Base-by-base conservation (phyloP, 2,797 vertebrate species). In the Pelodytes ibericus region DNA sequence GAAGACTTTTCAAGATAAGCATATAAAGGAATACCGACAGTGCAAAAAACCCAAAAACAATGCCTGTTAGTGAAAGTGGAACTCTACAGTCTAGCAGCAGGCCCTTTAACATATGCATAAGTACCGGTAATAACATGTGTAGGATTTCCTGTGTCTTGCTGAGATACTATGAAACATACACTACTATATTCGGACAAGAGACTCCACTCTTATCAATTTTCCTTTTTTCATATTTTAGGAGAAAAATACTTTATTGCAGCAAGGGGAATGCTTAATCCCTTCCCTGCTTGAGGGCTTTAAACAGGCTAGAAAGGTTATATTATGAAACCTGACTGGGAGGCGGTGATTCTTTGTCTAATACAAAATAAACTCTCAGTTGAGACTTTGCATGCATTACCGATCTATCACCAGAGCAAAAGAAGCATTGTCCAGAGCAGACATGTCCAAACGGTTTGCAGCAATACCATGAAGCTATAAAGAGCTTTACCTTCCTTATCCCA, bases 401-500 rank as follows among this genome's bases (percentile, higher is more conserved):
- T 33, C 57, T 62, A 77, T 60, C 16, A 41, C 33, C 51, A 26
- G n/a, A 59, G 41, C 10, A 67, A 72, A 58, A 6, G 5, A 44
- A 3, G 67, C 66, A 6, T 66, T 25, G 30, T 66, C 69, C 53
- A 67, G 62, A 60, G 69, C 39, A 72, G 61, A 66, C 15, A 51
- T 36, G 53, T 31, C 20, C 24, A 27, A 4, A 53, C 39, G 25
- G 51, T 61, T 22, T 25, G 16, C 61, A 60, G 51, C 13, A 33
- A 25, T 22, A 59, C 49, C 56, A 47, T 18, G 39, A 71, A 18
- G 65, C 22, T 2, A 66, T 41, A 71, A 71, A 56, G 58, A 71
- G 67, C 56, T 62, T 57, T 76, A 65, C 22, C 31, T 77, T 77
- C 68, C 31, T 22, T 72, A 77, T 72, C 59, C 69, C 29, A 51